Base-by-base conservation (phyloP, 53 echinoderm and acorn worm species). In the Zoroaster sp. region DNA sequence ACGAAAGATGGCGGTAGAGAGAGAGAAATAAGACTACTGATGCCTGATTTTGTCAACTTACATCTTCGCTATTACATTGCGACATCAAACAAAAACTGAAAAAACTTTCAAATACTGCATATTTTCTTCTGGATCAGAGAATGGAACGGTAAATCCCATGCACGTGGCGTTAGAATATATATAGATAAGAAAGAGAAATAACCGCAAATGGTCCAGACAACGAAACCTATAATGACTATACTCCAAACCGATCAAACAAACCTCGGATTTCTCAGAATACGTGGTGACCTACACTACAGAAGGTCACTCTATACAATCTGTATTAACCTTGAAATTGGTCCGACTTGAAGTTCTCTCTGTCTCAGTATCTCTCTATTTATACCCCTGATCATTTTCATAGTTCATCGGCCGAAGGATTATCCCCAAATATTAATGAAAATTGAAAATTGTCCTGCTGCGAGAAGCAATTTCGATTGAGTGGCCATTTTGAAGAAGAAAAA, bases 351-450 rank as follows among this genome's bases (percentile, higher is more conserved):
- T 33, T 7, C 25, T 40, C 38, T 55, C 25, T 79, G 35, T 11
- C 36, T 55, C 40, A 35, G 21, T 63, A 1, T 39, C 35, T 32
- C 34, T 14, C 21, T 20, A 36, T 1, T 25, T 28, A 28, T 11
- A 5, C 37, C 35, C 37, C 21, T 55, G 79, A 79, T 79, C 79
- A 63, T 37, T 55, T 10, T 40, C 14, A 35, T 0, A 59, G 63
- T 79, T 79, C 63, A 79, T 79, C 79, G 79, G 79, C 79, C 79
- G 40, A 35, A 21, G 36, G 54, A 20, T 40, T 79, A 23, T 17
- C 63, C 15, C 6, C 63, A 20, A 17, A 7, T 65, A 40, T 81
- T 81, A 18, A 82, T 67, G 34, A 68, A 32, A 82, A 47, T 75
- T 47, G 33, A 28, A 75, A 66, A 12, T 66, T 35, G 51, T 31